phyloP scores from a whole-genome alignment of 2,797 vertebrate species.

The Lagorchestes hirsutus region DNA sequence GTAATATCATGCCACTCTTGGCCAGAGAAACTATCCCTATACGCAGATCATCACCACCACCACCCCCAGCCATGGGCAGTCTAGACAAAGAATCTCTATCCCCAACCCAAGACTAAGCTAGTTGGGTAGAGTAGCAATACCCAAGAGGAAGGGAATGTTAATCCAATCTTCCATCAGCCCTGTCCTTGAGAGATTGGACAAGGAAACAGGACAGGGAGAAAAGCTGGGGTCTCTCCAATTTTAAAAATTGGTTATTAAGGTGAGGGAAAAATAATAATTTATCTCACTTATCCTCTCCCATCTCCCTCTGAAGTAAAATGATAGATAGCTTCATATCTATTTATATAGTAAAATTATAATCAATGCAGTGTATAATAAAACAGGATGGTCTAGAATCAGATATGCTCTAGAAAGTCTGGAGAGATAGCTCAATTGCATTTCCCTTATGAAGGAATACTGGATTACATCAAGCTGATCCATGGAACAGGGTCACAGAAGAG shows the following conservation, averaged over 20 bases:
- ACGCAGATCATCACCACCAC: neutral
- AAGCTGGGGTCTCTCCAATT: neutral
- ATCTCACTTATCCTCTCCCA: neutral
- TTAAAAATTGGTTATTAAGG: neutral
- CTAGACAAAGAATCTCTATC: neutral
- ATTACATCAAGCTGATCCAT: neutral
- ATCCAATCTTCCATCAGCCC: neutral
- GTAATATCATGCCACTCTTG: neutral
- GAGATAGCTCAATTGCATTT: neutral
- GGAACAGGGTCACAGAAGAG: neutral
- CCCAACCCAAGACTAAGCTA: neutral
- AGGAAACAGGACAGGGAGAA: neutral
- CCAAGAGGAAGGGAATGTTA: neutral
- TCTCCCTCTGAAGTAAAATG: neutral
- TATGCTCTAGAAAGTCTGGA: neutral
- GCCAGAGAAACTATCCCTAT: neutral
- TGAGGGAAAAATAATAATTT: neutral
- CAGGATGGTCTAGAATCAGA: neutral
- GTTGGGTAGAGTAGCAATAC: neutral
- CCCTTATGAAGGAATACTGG: neutral
- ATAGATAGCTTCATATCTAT: neutral
- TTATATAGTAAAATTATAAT: neutral
- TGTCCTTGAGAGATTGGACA: neutral
- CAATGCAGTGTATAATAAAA: neutral
- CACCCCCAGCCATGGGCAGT: neutral